Evolutionary conservation across 2,797 vertebrate genomes (phyloP), one percentile per base, ranked within the genome.

Genomic region (Spinus olivaceus): DNA sequence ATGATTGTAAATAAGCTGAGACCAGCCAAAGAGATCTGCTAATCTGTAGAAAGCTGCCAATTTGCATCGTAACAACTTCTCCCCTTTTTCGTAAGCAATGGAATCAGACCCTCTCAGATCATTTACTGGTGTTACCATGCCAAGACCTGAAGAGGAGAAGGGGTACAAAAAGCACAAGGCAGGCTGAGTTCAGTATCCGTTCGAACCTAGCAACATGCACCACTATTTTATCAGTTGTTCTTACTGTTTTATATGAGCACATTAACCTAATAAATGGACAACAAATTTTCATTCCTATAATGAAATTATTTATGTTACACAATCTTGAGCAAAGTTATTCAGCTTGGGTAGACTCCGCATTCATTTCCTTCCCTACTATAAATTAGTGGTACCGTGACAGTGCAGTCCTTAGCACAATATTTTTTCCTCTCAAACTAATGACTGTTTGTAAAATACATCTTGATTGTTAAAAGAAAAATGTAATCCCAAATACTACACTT

Each of bases 1-100:
- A 90, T 99, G 99, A 98, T 99, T 99, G 98, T 99, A 99, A 98
- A 99, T 99, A 65, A 99, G 99, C 97, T 99, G 98, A 50, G 99
- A 99, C 99, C 99, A 99, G 88, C 99, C 98, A 46, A 99, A 99
- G 92, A 99, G 98, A 95, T 99, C 99, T 2, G 99, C 98, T 61
- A 99, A 98, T 32, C 99, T 98, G 93, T 99, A 99, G 93, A 99
- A 99, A 6, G 99, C 99, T 0, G 99, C 99, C 86, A 99, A 95
- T 94, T 99, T 99, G 97, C 99, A 99, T 72, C 99, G 98, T 57
- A 99, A 95, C 54, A 99, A 95, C 91, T 99, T 99, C 98, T 99
- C 99, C 30, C 99, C 99, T 95, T 99, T 99, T 88, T 99, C 99
- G 30, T 99, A 99, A 32, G 99, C 99, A 56, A 99, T 99, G 1